Evolutionary conservation across 2,888 invertebrate genomes (phyloP).

Genomic region (Pediacus dermestoides): DNA sequence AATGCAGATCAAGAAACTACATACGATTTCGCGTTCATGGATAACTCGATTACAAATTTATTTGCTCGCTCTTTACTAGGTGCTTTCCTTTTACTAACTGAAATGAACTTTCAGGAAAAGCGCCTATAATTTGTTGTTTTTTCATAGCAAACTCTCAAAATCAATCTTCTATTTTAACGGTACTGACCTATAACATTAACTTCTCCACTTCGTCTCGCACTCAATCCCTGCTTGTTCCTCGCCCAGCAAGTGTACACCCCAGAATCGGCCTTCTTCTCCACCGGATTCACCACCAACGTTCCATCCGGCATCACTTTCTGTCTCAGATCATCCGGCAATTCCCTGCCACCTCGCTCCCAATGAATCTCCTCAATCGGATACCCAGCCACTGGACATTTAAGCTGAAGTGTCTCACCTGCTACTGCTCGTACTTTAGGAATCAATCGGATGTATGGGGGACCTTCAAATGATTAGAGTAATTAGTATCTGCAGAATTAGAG

Average conservation of each 20-base stretch:
- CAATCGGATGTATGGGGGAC: slow-evolving; percentile 73
- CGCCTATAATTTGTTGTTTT: too few species aligned
- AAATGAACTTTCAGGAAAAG: too few species aligned
- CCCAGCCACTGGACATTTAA: slow-evolving; percentile 79
- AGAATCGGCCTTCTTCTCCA: slow-evolving; percentile 71
- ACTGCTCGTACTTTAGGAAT: slow-evolving; percentile 80
- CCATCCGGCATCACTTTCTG: slow-evolving; percentile 73
- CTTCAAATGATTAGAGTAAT: slow-evolving; percentile 45
- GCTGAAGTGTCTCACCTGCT: slow-evolving; percentile 68
- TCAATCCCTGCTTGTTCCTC: slow-evolving; percentile 72
- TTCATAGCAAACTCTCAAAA: too few species aligned
- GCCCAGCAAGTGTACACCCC: slow-evolving; percentile 80
- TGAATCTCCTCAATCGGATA: slow-evolving; percentile 77
- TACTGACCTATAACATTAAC: slow-evolving; percentile 73
- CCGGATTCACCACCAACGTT: slow-evolving; percentile 69
- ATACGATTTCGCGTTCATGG: too few species aligned
- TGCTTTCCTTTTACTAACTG: too few species aligned
- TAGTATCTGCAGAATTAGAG: neutral
- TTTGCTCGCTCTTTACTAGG: too few species aligned
- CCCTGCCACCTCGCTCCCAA: slow-evolving; percentile 72
- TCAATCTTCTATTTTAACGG: too few species aligned
- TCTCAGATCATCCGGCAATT: slow-evolving; percentile 74
- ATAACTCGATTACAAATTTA: too few species aligned
- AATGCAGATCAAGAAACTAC: too few species aligned
- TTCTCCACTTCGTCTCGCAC: slow-evolving; percentile 68